Conservation (phyloP, 2,888 invertebrate genomes). For the Watsonalla binaria region DNA sequence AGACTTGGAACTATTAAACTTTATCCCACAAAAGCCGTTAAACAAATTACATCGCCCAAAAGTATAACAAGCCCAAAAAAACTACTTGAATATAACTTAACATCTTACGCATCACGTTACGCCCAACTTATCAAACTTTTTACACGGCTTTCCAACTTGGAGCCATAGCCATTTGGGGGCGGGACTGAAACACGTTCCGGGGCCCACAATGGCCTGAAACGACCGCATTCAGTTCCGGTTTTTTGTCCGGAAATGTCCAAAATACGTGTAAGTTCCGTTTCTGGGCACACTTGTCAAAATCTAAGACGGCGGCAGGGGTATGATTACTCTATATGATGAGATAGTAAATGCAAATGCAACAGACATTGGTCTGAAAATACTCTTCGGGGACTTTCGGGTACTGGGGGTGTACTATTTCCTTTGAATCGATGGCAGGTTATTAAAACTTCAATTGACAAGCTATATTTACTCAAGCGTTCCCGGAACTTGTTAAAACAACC, state of each 20-base stretch:
- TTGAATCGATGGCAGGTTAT: too few species aligned
- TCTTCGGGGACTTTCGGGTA: not conserved
- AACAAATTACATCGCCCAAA: not conserved
- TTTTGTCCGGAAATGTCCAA: constrained; percentile 15
- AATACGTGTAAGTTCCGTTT: constrained; percentile 16
- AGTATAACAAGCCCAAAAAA: not conserved
- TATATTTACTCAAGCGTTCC: too few species aligned
- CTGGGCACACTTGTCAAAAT: not conserved
- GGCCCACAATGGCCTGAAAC: constrained; percentile 12
- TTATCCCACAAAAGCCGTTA: not conserved
- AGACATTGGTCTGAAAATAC: not conserved
- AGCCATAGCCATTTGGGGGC: constrained; percentile 18
- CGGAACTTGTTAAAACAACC: too few species aligned
- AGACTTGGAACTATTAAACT: too few species aligned
- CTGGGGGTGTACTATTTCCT: too few species aligned
- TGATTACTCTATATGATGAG: not conserved
- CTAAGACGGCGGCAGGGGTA: not conserved
- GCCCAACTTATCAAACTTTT: constrained; percentile 9
- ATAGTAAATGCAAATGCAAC: not conserved
- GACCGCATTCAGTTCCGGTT: constrained; percentile 14
- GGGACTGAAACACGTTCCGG: constrained; percentile 10
- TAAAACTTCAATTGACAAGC: too few species aligned
- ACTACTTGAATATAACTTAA: not conserved
- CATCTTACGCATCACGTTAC: not conserved
- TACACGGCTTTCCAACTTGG: constrained; percentile 9